Evolutionary conservation across 2,113 vertebrate genomes (phyloP).

Genomic region (Upupa epops): DNA sequence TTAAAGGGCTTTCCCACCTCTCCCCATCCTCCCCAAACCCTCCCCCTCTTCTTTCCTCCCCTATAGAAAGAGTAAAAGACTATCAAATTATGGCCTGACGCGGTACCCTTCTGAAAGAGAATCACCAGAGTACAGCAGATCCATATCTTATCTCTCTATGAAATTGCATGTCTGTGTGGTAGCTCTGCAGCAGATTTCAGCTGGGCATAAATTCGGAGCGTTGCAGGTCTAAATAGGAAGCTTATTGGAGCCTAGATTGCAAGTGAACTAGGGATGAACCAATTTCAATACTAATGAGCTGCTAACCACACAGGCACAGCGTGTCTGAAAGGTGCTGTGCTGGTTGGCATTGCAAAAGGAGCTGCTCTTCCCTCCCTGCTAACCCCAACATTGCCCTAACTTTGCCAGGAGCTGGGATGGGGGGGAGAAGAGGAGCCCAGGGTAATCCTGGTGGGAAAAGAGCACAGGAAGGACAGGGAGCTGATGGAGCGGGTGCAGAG

Average conservation of each 20-base stretch:
- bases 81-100: constrained; percentile 67
- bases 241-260: constrained; percentile 29
- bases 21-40: no score
- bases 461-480: no score
- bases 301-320: neutral
- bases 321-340: neutral
- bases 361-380: neutral
- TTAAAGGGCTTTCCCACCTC: neutral
- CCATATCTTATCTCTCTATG: constrained; percentile 67
- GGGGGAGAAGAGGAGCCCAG: no score
- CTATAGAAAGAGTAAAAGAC: constrained; percentile 36
- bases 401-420: neutral
- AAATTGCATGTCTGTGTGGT: constrained; percentile 45
- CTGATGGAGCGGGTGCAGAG: no score
- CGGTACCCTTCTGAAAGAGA: constrained; percentile 49
- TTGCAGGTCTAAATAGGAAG: constrained; percentile 15
- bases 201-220: neutral
- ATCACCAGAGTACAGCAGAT: constrained; percentile 61
- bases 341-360: neutral
- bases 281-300: constrained; percentile 51
- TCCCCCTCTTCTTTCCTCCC: neutral
- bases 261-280: constrained; percentile 3
- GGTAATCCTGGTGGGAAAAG: no score
- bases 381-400: neutral
- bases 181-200: constrained; percentile 7